Percentiles rank a stretch among this genome's conserved stretches.
Evolutionary conservation across 1,140 invertebrate species (phyloP).

Genomic region (Bombus soroeensis): DNA sequence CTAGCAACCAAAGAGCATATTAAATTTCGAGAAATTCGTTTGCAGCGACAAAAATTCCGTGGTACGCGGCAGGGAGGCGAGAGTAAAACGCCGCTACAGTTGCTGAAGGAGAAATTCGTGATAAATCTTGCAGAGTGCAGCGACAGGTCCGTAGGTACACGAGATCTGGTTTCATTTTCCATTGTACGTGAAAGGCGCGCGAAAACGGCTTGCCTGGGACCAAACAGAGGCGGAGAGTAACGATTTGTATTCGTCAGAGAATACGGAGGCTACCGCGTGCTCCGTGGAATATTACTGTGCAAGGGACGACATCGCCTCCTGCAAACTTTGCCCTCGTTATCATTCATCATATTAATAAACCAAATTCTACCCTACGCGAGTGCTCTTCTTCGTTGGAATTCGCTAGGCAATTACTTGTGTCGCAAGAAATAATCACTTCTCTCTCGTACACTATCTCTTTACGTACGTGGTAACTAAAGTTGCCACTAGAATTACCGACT

Average conservation of each 20-base stretch:
- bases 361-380: conserved; percentile 35
- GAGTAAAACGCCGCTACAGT: not conserved
- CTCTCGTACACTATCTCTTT: not conserved
- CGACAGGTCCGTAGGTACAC: conserved; percentile 36
- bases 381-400: not conserved
- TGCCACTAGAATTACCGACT: accelerated
- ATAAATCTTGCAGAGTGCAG: conserved; percentile 64
- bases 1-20: conserved; percentile 18
- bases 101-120: conserved; percentile 40
- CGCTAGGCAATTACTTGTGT: conserved; percentile 30
- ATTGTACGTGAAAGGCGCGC: conserved; percentile 43
- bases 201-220: conserved; percentile 46
- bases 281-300: conserved; percentile 52
- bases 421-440: not conserved
- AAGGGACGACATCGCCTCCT: conserved; percentile 5
- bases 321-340: conserved; percentile 65
- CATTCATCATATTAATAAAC: conserved; percentile 72
- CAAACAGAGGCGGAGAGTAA: conserved; percentile 49
- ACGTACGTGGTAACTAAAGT: not conserved
- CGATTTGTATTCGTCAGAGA: conserved; percentile 73
- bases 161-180: conserved; percentile 63
- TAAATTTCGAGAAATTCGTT: conserved; percentile 36
- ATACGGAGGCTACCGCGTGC: conserved; percentile 41
- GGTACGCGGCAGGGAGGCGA: not conserved
- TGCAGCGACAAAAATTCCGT: conserved; percentile 21